Evolutionary conservation across 2,113 vertebrate species (phyloP), one percentile per base, ranked within the genome.

Genomic region (Hippocampus barbouri): DNA sequence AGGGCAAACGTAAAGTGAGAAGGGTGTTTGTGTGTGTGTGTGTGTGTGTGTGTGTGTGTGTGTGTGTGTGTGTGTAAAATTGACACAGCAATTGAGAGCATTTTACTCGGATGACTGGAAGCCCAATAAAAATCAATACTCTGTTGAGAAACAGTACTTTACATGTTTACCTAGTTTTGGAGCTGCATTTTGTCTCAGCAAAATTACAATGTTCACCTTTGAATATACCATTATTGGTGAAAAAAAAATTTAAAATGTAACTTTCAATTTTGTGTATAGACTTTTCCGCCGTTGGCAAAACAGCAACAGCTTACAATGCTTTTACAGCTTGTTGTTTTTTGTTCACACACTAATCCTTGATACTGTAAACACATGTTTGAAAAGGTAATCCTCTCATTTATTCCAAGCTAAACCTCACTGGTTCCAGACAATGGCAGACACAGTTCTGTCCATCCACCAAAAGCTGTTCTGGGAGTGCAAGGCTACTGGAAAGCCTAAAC

Each of bases 391-490:
- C 65, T 83, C 1, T 88, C 84, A 73, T 60, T 41, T 82, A 21
- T 85, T 85, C 34, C 60, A 78, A 98, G 97, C 97, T 66, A 96
- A 95, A 86, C 97, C 97, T 72, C 94, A 97, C 68, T 98, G 96
- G 97, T 81, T 96, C 68, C 96, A 96, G 81, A 92, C 82, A 1
- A 94, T 96, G 78, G 81, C 83, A 18, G 93, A 97, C 69, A 81
- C 81, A 6, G 92, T 94, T 40, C 83, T 90, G 64, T 94, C 96
- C 23, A 94, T 98, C 4, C 94, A 94, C 71, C 94, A 96, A 60
- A 94, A 82, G 34, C 90, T 98, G 3, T 90, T 85, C 49, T 98
- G 97, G 97, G 95, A 96, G 59, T 98, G 97, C 60, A 94, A 93
- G 75, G 96, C 97, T 0, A 94, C 83, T 69, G 97, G 96, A 16